A percentile compares a stretch with the other conserved stretches of the same genome.
phyloP scores from a whole-genome alignment of 2,797 vertebrate genomes.

The Hoplostethus mediterraneus region DNA sequence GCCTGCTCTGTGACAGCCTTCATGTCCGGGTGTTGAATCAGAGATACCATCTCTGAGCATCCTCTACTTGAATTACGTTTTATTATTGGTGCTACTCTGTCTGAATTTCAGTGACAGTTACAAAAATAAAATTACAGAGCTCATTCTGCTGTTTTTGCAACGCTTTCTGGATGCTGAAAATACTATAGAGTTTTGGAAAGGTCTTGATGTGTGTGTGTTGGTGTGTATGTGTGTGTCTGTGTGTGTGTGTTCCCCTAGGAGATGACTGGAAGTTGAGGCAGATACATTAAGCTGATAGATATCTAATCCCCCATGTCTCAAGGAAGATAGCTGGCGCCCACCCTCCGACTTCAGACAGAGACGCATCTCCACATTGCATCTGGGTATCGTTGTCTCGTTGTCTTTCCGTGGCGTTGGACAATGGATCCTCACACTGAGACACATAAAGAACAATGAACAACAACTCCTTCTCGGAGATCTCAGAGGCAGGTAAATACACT shows the following conservation, averaged over 20 bases:
- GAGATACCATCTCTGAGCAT: constrained; percentile 31
- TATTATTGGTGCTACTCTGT: constrained; percentile 2
- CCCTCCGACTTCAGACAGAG: constrained; percentile 29
- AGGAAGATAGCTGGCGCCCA: constrained; percentile 26
- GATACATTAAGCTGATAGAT: constrained; percentile 23
- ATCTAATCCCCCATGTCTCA: constrained; percentile 30
- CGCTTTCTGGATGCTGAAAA: constrained; percentile 6
- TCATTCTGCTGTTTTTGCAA: constrained; percentile 1
- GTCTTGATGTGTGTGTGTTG: background rate
- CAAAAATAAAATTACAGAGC: constrained; percentile 43
- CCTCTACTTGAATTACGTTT: constrained; percentile 15
- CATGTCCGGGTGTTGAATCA: constrained; percentile 37
- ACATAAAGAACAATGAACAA: constrained; percentile 49
- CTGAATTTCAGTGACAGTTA: constrained; percentile 7
- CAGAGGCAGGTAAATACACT: constrained; percentile 34
- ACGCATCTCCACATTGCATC: constrained; percentile 21
- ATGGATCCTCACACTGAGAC: constrained; percentile 42
- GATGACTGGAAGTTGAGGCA: constrained; percentile 6
- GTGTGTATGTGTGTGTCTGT: background rate
- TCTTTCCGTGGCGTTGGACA: constrained; percentile 44
- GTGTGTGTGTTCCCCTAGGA: background rate
- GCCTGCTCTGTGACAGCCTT: constrained; percentile 15
- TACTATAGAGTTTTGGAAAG: background rate
- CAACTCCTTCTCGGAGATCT: constrained; percentile 14
- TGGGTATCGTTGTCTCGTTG: constrained; percentile 41